A percentile compares a stretch with the other conserved stretches of the same genome.
These are phyloP conservation scores for Kuschelorhynchus macadamiae DNA, from an alignment of 2,888 invertebrate genomes.

Conservation along the genomic window DNA sequence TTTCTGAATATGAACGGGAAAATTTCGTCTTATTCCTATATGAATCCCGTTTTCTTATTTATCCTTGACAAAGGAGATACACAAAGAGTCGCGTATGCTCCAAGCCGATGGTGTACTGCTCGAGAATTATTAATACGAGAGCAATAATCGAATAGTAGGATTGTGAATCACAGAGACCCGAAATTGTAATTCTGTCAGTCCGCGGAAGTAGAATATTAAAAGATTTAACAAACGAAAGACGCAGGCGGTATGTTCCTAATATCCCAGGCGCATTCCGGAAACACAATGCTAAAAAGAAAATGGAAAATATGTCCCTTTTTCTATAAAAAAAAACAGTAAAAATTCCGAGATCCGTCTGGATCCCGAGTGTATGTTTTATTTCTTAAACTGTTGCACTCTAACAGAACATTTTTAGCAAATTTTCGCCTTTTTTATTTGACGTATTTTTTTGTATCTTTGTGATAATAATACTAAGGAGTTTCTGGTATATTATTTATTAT, in stretches of 20 bases:
- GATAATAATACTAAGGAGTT: too few species aligned
- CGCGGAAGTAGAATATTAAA: constrained; percentile 21
- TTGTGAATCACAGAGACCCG: not conserved
- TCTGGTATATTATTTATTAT: too few species aligned
- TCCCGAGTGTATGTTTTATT: constrained; percentile 39
- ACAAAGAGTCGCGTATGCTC: too few species aligned
- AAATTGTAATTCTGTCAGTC: not conserved
- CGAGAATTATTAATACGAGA: too few species aligned
- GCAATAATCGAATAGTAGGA: not conserved
- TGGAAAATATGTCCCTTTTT: constrained; percentile 40
- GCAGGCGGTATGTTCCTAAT: constrained; percentile 32
- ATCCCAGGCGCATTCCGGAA: constrained; percentile 32
- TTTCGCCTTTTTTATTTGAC: constrained; percentile 22
- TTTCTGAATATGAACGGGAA: too few species aligned
- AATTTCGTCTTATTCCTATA: too few species aligned
- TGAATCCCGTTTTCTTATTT: too few species aligned
- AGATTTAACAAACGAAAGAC: constrained; percentile 36
- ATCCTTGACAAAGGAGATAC: too few species aligned
- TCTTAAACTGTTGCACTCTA: constrained; percentile 46
- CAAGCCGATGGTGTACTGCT: too few species aligned
- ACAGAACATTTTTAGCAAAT: constrained; percentile 48
- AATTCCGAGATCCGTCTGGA: constrained; percentile 38
- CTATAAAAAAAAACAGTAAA: constrained; percentile 33
- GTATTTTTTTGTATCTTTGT: too few species aligned
- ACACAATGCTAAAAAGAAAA: constrained; percentile 43